phyloP scores from a whole-genome alignment of 2,888 invertebrate species.

The Thymelicus lineola region DNA sequence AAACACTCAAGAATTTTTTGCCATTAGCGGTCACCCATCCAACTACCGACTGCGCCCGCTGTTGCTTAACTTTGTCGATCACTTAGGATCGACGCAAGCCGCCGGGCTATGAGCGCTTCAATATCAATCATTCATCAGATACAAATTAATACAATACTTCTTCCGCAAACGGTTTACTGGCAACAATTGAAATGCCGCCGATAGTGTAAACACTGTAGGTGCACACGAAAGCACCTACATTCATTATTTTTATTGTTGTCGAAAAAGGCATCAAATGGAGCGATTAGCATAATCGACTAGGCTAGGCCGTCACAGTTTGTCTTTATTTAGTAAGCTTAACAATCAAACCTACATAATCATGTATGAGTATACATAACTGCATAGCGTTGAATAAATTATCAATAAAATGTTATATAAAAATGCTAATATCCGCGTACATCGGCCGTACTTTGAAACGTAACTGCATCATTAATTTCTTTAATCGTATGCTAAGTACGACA shows the following conservation, averaged over 20 bases:
- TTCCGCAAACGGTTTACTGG: conserved; percentile 72
- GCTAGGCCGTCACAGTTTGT: conserved; percentile 57
- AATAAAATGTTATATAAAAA: conserved; percentile 62
- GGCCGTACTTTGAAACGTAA: conserved; percentile 43
- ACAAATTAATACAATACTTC: conserved; percentile 50
- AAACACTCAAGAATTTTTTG: too few species aligned
- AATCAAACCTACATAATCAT: conserved; percentile 52
- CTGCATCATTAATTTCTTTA: conserved; percentile 52
- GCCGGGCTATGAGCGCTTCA: too few species aligned
- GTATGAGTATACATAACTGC: conserved; percentile 49
- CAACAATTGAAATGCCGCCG: conserved; percentile 39
- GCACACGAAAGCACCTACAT: conserved; percentile 53
- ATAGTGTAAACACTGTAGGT: conserved; percentile 60
- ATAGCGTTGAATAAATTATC: conserved; percentile 64
- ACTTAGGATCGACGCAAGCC: too few species aligned
- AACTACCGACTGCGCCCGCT: too few species aligned
- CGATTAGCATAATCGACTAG: conserved; percentile 70
- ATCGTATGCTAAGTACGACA: conserved; percentile 48
- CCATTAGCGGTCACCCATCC: too few species aligned
- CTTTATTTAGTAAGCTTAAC: conserved; percentile 64
- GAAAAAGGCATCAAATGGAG: conserved; percentile 70
- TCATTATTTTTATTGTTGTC: conserved; percentile 58
- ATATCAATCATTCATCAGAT: too few species aligned
- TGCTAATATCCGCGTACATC: conserved; percentile 51
- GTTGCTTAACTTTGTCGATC: too few species aligned